Evolutionary conservation across 2,113 vertebrate species (phyloP).

Genomic region (Epinephelus fuscoguttatus): DNA sequence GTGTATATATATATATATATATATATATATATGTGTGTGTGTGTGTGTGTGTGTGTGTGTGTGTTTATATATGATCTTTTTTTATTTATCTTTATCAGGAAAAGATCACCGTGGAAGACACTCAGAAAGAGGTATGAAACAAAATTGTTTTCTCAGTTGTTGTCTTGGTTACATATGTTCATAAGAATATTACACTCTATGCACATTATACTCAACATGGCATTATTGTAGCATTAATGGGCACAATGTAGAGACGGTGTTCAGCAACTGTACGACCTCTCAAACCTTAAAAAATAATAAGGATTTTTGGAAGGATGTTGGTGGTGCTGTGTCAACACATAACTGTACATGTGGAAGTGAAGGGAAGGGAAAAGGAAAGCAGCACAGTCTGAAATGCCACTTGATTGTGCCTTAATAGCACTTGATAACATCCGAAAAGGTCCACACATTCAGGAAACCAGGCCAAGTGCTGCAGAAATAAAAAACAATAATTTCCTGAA

Average conservation of each 20-base stretch:
- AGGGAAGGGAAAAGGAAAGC: neutral
- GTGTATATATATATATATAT: no score
- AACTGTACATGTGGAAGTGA: neutral
- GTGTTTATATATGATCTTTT: neutral
- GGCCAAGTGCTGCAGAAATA: neutral
- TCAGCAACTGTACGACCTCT: neutral
- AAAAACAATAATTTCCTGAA: neutral
- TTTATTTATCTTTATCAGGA: constrained; percentile 87
- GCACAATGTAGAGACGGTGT: neutral
- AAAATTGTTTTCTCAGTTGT: neutral
- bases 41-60: no score
- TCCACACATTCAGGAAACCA: neutral
- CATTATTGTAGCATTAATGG: neutral
- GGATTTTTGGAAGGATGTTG: neutral
- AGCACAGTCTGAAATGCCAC: neutral
- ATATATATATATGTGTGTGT: no score
- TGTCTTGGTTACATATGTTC: neutral
- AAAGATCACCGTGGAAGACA: constrained; percentile 89
- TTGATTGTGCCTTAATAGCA: neutral
- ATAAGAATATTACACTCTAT: neutral
- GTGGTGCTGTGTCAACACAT: constrained; percentile 6
- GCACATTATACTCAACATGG: neutral
- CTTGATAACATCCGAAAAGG: neutral
- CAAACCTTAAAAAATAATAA: neutral
- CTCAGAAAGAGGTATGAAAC: constrained; percentile 90